Base-by-base conservation (phyloP, 2,888 invertebrate species). In the Lasioglossum marginatum region DNA sequence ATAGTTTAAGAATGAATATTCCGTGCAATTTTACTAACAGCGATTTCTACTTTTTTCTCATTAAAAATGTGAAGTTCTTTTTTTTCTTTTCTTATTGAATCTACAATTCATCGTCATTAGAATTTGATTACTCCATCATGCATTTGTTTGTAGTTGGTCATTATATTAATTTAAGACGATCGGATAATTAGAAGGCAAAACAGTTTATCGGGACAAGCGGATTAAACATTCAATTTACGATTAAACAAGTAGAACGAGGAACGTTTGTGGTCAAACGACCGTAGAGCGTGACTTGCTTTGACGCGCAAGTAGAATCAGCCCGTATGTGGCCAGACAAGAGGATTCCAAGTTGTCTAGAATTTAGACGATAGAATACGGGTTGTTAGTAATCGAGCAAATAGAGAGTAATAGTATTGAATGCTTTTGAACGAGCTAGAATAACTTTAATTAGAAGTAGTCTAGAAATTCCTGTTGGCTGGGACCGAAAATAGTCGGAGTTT, bases 381-480 rank as follows among this genome's bases (percentile, higher is more conserved):
- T 63, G 63, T 68, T 37, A 37, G 4, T 37, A 19, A 37, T 37
- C 37, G 23, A 37, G 3, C 37, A 10, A 37, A 68, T 1, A 34
- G 37, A 0, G 14, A 16, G 10, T n/a, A 63, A 8, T 63, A 31
- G 16, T 16, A 5, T 16, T 6, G 63, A 16, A 31, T 31, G 16
- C 31, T 2, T 57, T 12, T 27, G 57, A 12, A 12, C n/a, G n/a
- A 27, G 57, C 8, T 57, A n/a, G 57, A 57, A 57, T 57, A n/a
- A 23, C n/a, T 57, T 12, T n/a, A n/a, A n/a, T n/a, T 12, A n/a
- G 12, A 57, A 4, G 4, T 3, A 57, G 4, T 12, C 10, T 4
- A 0, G 0, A 57, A 12, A 27, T 57, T n/a, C 1, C 12, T n/a
- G n/a, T n/a, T n/a, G 57, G 4, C 1, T 0, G n/a, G 2, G 3